Evolutionary conservation across 2,797 vertebrate species (phyloP).

Genomic region (Bufotes viridis): DNA sequence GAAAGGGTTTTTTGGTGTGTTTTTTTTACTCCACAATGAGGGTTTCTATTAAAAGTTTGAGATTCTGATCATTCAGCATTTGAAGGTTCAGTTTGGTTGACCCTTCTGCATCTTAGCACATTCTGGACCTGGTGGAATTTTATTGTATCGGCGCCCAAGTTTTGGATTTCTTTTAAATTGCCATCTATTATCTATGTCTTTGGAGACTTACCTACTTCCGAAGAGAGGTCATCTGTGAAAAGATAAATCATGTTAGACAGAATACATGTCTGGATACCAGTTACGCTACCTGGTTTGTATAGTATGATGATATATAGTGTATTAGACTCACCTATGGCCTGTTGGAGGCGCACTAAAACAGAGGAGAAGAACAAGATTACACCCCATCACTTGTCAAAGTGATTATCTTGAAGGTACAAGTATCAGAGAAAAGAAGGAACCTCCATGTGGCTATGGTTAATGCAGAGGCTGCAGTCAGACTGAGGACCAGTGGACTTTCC

Average conservation of each 20-base stretch:
- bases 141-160: background rate
- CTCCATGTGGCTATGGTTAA: too few species aligned
- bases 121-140: background rate
- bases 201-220: constrained; percentile 33
- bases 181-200: too few species aligned
- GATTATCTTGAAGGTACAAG: background rate
- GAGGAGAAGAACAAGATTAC: constrained; percentile 10
- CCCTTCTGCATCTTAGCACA: background rate
- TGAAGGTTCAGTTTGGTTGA: background rate
- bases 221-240: background rate
- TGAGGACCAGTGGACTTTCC: background rate
- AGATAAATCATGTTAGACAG: background rate
- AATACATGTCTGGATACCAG: background rate
- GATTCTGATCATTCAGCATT: background rate
- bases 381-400: background rate
- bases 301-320: background rate
- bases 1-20: too few species aligned
- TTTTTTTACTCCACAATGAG: background rate
- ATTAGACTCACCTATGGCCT: constrained; percentile 23
- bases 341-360: constrained; percentile 6
- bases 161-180: background rate
- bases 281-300: too few species aligned
- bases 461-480: background rate
- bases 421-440: background rate
- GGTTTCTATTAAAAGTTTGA: background rate